Evolutionary conservation across 2,113 vertebrate species (phyloP).

Genomic region (Macheiramphus alcinus): DNA sequence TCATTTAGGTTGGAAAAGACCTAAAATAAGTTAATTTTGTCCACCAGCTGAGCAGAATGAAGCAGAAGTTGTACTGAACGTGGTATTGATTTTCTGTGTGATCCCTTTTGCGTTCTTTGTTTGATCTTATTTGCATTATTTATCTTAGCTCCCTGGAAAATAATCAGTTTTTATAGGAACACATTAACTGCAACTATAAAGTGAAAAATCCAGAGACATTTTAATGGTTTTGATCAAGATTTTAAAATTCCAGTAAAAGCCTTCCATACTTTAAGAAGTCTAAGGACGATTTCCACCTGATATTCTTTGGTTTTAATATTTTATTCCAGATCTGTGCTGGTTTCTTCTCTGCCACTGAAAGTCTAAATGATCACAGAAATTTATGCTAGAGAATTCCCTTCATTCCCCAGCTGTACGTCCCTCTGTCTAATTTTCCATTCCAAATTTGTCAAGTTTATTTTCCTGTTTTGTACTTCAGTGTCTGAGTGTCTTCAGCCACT

Average conservation of each 20-base stretch:
- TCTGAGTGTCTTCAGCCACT: background rate
- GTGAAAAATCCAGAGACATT: background rate
- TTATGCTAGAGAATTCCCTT: background rate
- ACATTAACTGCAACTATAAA: background rate
- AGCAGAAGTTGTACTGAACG: background rate
- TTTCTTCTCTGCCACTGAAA: background rate
- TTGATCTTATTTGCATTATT: background rate
- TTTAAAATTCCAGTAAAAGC: background rate
- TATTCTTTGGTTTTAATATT: background rate
- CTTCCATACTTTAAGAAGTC: background rate
- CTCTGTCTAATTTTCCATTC: background rate
- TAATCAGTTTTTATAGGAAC: background rate
- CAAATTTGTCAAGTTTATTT: background rate
- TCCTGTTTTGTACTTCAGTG: background rate
- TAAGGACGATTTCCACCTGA: background rate
- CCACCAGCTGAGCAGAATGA: background rate
- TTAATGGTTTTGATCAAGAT: background rate
- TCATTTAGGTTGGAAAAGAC: too few relatives aligned
- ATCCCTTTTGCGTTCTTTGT: background rate
- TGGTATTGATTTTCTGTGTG: background rate
- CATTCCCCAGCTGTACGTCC: background rate
- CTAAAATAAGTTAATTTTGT: background rate
- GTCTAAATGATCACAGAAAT: background rate
- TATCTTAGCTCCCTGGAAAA: background rate
- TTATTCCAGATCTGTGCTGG: background rate